A percentile compares a stretch with the other conserved stretches of the same genome.
phyloP scores from a whole-genome alignment of 2,888 invertebrate species.

The Griposia aprilina region DNA sequence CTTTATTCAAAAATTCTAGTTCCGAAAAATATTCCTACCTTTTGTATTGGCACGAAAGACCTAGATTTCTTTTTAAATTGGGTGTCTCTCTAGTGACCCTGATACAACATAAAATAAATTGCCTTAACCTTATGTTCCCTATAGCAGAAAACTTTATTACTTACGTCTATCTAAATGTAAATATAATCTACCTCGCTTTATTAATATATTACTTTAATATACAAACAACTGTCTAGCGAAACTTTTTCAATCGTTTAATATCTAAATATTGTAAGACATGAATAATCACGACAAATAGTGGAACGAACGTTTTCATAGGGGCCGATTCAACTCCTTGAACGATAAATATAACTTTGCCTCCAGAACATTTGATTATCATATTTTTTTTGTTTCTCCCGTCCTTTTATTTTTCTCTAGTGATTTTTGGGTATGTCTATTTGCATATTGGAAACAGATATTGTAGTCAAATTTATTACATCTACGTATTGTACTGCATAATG shows the following conservation, averaged over 20 bases:
- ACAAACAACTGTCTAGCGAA: background rate
- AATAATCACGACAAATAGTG: constrained; percentile 58
- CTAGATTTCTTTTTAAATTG: constrained; percentile 28
- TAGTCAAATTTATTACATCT: constrained; percentile 85
- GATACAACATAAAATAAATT: constrained; percentile 33
- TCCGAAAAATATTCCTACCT: constrained; percentile 7
- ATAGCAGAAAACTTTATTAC: constrained; percentile 12
- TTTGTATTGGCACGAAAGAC: background rate
- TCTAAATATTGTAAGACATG: constrained; percentile 32
- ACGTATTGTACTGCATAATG: constrained; percentile 79
- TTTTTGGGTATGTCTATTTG: constrained; percentile 83
- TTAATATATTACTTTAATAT: no score
- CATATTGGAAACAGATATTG: constrained; percentile 88
- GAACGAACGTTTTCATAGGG: constrained; percentile 33
- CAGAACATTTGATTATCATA: constrained; percentile 88
- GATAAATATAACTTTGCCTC: constrained; percentile 77
- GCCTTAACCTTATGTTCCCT: constrained; percentile 18
- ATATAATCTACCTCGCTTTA: constrained; percentile 22
- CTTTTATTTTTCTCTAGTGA: constrained; percentile 87
- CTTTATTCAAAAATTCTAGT: background rate
- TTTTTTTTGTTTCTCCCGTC: constrained; percentile 81
- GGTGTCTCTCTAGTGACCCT: constrained; percentile 30
- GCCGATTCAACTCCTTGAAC: constrained; percentile 71
- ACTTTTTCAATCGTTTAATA: constrained; percentile 17
- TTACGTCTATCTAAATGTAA: constrained; percentile 20